Percentiles rank a stretch among this genome's conserved stretches.
These are phyloP conservation scores for Drosophila ficusphila DNA, from an alignment of 1,140 invertebrate genomes.

Conservation along the genomic window DNA sequence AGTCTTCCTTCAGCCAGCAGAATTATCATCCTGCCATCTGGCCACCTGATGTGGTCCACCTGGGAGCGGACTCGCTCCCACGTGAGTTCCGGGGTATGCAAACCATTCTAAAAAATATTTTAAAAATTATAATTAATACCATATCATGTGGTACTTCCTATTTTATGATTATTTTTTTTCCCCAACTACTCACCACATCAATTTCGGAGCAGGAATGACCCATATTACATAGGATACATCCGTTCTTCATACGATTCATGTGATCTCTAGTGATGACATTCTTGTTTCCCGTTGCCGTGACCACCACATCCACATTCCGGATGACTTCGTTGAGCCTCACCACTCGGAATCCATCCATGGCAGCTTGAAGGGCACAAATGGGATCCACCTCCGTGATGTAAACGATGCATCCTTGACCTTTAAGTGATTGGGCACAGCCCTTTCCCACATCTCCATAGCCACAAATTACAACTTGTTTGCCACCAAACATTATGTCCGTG, in stretches of 20 bases:
- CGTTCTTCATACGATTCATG: constrained; percentile 98
- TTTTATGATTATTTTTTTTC: too few species aligned
- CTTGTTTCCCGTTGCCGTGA: constrained; percentile 98
- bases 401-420: constrained; percentile 96
- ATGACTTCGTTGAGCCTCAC: constrained; percentile 97
- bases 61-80: constrained; percentile 99
- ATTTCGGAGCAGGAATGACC: constrained; percentile 99
- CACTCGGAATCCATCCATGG: constrained; percentile 98
- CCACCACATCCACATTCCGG: constrained; percentile 95
- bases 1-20: constrained; percentile 97
- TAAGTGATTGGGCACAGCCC: constrained; percentile 97
- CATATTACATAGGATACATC: constrained; percentile 98
- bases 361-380: constrained; percentile 98
- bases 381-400: constrained; percentile 99
- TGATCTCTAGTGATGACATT: constrained; percentile 97
- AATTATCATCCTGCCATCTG: constrained; percentile 95
- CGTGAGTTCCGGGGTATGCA: constrained; percentile 96
- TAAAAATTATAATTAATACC: not conserved
- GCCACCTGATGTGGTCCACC: constrained; percentile 98
- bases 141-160: too few species aligned
- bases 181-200: constrained; percentile 90
- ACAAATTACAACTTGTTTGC: constrained; percentile 97
- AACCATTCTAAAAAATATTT: constrained; percentile 89
- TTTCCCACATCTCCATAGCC: constrained; percentile 99
- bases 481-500: constrained; percentile 99